phyloP scores from a whole-genome alignment of 2,888 invertebrate genomes.

The Liopterus haemorrhoidalis region DNA sequence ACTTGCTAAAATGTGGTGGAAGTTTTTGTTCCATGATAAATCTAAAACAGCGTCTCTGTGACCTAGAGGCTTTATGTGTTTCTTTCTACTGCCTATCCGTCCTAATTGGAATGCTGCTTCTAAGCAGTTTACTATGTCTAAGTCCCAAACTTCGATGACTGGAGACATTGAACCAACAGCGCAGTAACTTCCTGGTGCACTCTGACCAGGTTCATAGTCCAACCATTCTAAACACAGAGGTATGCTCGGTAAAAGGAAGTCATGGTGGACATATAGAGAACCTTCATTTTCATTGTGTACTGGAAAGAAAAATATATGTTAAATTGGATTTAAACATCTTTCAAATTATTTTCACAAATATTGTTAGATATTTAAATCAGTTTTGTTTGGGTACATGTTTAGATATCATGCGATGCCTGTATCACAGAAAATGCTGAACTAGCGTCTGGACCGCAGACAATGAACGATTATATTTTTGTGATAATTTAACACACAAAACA shows the following conservation, averaged over 20 bases:
- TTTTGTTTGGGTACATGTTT: no score
- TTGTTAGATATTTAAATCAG: no score
- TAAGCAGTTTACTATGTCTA: constrained; percentile 86
- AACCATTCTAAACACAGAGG: constrained; percentile 93
- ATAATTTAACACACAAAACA: no score
- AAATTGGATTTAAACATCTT: no score
- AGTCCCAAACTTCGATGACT: constrained; percentile 92
- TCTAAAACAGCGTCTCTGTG: constrained; percentile 89
- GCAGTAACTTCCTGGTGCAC: constrained; percentile 71
- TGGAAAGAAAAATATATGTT: constrained; percentile 45
- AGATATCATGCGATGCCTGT: no score
- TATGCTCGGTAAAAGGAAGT: constrained; percentile 80
- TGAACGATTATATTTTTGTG: no score
- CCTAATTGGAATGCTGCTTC: constrained; percentile 83
- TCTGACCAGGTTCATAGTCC: constrained; percentile 74
- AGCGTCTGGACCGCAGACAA: no score
- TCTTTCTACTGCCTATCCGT: constrained; percentile 66
- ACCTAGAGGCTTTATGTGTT: constrained; percentile 61
- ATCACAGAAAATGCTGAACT: no score
- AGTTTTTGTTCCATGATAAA: constrained; percentile 82
- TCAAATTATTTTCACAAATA: no score
- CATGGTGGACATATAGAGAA: constrained; percentile 91
- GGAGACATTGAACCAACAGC: constrained; percentile 92
- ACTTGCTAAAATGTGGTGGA: constrained; percentile 80
- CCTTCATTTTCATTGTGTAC: constrained; percentile 87